phyloP scores from a whole-genome alignment of 2,113 vertebrate genomes.

The Anoura caudifer region DNA sequence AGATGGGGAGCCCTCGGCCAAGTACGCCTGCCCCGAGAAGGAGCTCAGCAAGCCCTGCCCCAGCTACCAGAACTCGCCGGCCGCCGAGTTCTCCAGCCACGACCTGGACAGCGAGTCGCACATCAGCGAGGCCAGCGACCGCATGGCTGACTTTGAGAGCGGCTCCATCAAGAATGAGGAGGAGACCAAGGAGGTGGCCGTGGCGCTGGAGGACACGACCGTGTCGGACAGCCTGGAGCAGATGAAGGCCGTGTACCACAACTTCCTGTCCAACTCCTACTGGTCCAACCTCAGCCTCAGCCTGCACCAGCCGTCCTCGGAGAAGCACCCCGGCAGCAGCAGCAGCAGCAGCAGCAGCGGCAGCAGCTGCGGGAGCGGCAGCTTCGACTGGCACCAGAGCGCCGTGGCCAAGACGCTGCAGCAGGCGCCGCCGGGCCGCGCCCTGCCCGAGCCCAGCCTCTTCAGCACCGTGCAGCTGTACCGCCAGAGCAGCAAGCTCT shows the following conservation, averaged over 20 bases:
- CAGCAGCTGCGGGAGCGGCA: conserved; percentile 95
- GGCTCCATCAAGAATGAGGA: conserved; percentile 96
- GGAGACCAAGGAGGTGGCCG: conserved; percentile 89
- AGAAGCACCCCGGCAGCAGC: conserved; percentile 91
- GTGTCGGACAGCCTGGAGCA: conserved; percentile 95
- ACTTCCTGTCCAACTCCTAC: conserved; percentile 98
- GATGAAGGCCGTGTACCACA: conserved; percentile 99
- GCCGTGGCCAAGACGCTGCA: conserved; percentile 97
- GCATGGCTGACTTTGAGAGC: conserved; percentile 96
- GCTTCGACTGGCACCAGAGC: conserved; percentile 99
- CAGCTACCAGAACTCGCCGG: conserved; percentile 93
- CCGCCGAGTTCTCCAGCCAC: conserved; percentile 95
- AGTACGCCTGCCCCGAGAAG: conserved; percentile 92
- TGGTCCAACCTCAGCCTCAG: conserved; percentile 97
- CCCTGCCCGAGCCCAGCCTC: conserved; percentile 92
- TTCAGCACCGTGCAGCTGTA: conserved; percentile 99
- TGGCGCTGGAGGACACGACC: conserved; percentile 85
- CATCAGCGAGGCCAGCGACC: conserved; percentile 97
- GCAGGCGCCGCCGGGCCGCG: conserved; percentile 92
- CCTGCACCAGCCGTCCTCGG: conserved; percentile 87
- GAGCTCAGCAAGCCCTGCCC: conserved; percentile 89
- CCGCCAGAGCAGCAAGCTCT: conserved; percentile 97
- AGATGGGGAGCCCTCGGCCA: conserved; percentile 92
- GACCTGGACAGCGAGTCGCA: conserved; percentile 99
- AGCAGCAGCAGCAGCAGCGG: conserved; percentile 97